Evolutionary conservation across 2,888 invertebrate species (phyloP).

Genomic region (Lycophotia porphyrea): DNA sequence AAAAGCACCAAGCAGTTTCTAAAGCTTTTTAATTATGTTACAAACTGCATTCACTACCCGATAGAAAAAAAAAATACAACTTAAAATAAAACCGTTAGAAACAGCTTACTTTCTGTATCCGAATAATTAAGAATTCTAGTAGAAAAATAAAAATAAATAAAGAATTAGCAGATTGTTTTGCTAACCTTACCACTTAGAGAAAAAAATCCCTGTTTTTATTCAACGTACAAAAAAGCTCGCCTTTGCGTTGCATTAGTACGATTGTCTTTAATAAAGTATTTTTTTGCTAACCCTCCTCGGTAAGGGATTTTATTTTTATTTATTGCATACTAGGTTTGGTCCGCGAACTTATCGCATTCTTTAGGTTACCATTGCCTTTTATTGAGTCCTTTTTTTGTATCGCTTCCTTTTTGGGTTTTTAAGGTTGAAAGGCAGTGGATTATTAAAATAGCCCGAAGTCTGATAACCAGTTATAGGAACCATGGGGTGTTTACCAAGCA

Average conservation of each 20-base stretch:
- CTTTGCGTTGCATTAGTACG: conserved; percentile 64
- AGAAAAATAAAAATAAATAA: conserved; percentile 13
- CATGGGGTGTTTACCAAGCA: neutral
- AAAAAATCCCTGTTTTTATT: conserved; percentile 63
- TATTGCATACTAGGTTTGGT: conserved; percentile 51
- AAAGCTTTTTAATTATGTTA: conserved; percentile 44
- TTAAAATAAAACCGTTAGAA: conserved; percentile 26
- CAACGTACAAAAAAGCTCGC: conserved; percentile 47
- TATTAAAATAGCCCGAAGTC: neutral
- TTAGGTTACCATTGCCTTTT: conserved; percentile 33
- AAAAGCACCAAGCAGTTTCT: conserved; percentile 12
- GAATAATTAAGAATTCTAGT: conserved; percentile 36
- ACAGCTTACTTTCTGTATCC: conserved; percentile 24
- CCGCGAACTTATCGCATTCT: conserved; percentile 39
- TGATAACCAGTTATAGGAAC: neutral
- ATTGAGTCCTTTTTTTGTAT: conserved; percentile 23
- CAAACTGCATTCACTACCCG: neutral
- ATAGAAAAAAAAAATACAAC: conserved; percentile 2
- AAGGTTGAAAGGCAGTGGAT: neutral
- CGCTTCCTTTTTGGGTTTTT: neutral
- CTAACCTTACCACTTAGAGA: conserved; percentile 63
- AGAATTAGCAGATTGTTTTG: conserved; percentile 45
- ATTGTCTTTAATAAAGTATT: conserved; percentile 65
- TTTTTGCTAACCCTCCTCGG: conserved; percentile 61
- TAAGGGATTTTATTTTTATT: conserved; percentile 61